phyloP scores from a whole-genome alignment of 1,140 invertebrate species.

The Cydia pomonella region DNA sequence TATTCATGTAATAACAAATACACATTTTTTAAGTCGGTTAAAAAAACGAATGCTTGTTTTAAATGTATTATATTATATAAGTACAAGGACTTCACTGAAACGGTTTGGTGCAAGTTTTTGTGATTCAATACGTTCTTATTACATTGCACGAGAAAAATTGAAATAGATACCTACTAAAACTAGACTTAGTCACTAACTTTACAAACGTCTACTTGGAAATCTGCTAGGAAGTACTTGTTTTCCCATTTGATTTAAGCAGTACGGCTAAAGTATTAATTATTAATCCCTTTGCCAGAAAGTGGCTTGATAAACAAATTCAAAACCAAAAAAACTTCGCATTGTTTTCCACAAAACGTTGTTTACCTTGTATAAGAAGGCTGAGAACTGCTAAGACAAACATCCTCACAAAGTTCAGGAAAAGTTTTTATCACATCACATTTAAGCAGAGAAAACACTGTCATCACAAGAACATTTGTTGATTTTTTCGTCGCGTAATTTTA shows the following conservation, averaged over 20 bases:
- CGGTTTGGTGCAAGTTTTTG: too few relatives aligned
- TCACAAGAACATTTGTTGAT: conserved; percentile 34
- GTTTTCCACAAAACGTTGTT: conserved; percentile 21
- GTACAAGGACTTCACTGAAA: too few relatives aligned
- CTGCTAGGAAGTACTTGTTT: too few relatives aligned
- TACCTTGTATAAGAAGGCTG: conserved; percentile 65
- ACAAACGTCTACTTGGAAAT: too few relatives aligned
- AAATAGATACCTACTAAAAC: too few relatives aligned
- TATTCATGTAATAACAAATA: background rate
- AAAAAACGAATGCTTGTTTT: too few relatives aligned
- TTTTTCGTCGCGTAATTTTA: conserved; percentile 33
- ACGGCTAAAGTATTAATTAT: background rate
- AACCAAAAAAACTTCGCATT: background rate
- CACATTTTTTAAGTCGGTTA: background rate
- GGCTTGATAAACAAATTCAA: background rate
- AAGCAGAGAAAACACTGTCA: conserved; percentile 47
- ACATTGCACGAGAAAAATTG: too few relatives aligned
- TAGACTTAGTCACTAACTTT: too few relatives aligned
- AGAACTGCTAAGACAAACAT: conserved; percentile 64
- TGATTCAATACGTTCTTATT: too few relatives aligned
- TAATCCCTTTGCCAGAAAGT: background rate
- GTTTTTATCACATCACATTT: conserved; percentile 65
- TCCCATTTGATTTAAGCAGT: background rate
- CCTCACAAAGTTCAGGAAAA: conserved; percentile 57
- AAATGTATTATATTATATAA: too few relatives aligned